Percentiles rank a stretch among this genome's conserved stretches.
phyloP scores from a whole-genome alignment of 1,140 invertebrate genomes.

The Gryllus bimaculatus region DNA sequence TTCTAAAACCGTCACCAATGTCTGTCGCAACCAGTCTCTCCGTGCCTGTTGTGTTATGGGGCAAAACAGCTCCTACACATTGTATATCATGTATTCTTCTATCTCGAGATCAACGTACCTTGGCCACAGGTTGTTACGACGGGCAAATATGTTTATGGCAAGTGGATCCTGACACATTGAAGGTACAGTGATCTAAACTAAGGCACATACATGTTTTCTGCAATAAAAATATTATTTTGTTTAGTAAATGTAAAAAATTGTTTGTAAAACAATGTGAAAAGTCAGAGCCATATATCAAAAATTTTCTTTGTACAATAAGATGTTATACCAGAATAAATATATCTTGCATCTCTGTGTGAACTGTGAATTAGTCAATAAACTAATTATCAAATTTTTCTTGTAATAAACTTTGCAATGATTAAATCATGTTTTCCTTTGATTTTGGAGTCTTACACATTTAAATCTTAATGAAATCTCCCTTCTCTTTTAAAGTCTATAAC shows the following conservation, averaged over 20 bases:
- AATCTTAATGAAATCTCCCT: too few species aligned
- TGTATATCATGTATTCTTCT: conserved; percentile 90
- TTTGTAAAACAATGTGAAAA: not conserved
- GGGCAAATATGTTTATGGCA: conserved; percentile 97
- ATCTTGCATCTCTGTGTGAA: too few species aligned
- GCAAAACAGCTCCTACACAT: conserved; percentile 87
- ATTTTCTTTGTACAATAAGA: too few species aligned
- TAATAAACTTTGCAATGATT: too few species aligned
- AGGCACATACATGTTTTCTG: conserved; percentile 85
- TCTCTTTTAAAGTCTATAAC: too few species aligned
- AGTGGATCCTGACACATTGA: conserved; percentile 69
- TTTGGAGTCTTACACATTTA: too few species aligned
- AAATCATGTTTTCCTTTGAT: too few species aligned
- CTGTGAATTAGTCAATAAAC: too few species aligned
- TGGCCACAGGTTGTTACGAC: conserved; percentile 95
- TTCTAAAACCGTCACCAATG: conserved; percentile 34
- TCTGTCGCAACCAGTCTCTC: conserved; percentile 77
- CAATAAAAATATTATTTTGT: conserved; percentile 92
- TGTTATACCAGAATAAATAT: too few species aligned
- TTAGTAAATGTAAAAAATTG: conserved; percentile 73
- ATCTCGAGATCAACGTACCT: conserved; percentile 81
- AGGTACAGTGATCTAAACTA: conserved; percentile 48
- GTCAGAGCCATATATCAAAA: too few species aligned
- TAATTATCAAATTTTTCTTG: too few species aligned
- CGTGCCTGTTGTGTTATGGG: conserved; percentile 96